Conservation (phyloP, 2,888 invertebrate species). For the Nephrotoma appendiculata region DNA sequence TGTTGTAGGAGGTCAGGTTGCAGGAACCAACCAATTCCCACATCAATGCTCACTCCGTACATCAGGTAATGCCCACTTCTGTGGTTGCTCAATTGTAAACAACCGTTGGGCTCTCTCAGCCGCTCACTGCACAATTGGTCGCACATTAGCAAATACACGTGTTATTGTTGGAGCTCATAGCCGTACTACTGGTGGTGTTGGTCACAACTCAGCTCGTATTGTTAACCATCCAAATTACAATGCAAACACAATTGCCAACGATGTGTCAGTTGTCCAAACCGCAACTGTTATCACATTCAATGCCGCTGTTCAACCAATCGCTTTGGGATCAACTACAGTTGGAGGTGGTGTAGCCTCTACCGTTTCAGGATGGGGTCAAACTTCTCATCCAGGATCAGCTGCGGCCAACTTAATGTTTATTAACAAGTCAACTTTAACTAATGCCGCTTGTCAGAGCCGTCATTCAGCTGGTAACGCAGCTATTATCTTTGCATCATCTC, state of each 20-base stretch:
- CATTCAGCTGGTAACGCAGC: conserved; percentile 22
- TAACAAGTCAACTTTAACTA: conserved; percentile 5
- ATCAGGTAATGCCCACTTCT: neutral
- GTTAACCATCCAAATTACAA: conserved; percentile 9
- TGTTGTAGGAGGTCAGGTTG: conserved; percentile 7
- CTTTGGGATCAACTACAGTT: neutral
- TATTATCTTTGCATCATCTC: conserved; percentile 15
- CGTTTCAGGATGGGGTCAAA: conserved; percentile 10
- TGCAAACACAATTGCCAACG: conserved; percentile 6
- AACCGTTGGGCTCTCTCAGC: neutral
- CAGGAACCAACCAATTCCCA: conserved; percentile 7
- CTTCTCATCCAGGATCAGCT: conserved; percentile 5
- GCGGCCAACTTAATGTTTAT: conserved; percentile 5
- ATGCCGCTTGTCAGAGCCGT: conserved; percentile 8
- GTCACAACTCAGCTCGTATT: neutral
- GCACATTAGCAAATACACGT: neutral
- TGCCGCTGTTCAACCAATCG: conserved; percentile 2
- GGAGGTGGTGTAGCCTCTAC: neutral
- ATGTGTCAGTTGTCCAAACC: conserved; percentile 7
- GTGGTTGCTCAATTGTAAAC: neutral
- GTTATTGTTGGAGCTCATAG: neutral
- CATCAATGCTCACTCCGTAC: conserved; percentile 6
- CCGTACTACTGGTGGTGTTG: neutral
- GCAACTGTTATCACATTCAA: conserved; percentile 3
- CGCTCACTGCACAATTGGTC: neutral